A percentile compares a stretch with the other conserved stretches of the same genome.
Conservation (phyloP, 2,113 vertebrate genomes). For the Apistogramma diplotaenia region DNA sequence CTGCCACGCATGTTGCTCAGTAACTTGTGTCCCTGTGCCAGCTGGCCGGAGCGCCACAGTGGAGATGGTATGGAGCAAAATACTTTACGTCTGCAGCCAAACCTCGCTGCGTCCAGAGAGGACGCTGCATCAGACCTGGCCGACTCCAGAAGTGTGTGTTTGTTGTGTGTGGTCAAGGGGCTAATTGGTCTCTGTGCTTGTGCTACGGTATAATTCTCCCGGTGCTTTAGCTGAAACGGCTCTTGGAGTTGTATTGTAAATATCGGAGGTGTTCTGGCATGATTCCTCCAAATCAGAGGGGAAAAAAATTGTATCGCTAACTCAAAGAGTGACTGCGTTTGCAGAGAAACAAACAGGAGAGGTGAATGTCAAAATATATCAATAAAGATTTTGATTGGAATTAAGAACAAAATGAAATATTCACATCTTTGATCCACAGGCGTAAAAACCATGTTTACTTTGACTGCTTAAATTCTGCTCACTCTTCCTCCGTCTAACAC, state of each 20-base stretch:
- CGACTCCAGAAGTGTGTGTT: not conserved
- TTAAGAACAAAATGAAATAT: not conserved
- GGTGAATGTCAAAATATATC: not conserved
- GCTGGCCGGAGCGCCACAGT: slow-evolving; percentile 30
- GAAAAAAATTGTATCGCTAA: not conserved
- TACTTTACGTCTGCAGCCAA: slow-evolving; percentile 23
- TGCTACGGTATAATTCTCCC: not conserved
- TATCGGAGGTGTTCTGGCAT: not conserved
- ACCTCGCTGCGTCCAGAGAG: slow-evolving; percentile 11
- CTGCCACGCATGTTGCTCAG: slow-evolving; percentile 46
- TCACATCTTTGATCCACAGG: not conserved
- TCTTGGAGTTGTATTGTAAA: not conserved
- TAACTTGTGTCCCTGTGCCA: slow-evolving; percentile 48
- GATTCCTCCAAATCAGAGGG: not conserved
- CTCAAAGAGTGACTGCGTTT: not conserved
- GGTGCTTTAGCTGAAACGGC: not conserved
- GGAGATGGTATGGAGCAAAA: slow-evolving; percentile 35
- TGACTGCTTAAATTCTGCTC: not conserved
- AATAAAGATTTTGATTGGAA: not conserved
- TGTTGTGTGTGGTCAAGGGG: slow-evolving; percentile 1
- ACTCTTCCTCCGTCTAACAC: not conserved
- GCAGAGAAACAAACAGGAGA: not conserved
- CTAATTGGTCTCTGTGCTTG: slow-evolving; percentile 8
- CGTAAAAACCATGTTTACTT: not conserved
- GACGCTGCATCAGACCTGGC: not conserved